Percentiles rank a stretch among this genome's conserved stretches.
Evolutionary conservation across 1,140 invertebrate genomes (phyloP).

Genomic region (Nephila pilipes): DNA sequence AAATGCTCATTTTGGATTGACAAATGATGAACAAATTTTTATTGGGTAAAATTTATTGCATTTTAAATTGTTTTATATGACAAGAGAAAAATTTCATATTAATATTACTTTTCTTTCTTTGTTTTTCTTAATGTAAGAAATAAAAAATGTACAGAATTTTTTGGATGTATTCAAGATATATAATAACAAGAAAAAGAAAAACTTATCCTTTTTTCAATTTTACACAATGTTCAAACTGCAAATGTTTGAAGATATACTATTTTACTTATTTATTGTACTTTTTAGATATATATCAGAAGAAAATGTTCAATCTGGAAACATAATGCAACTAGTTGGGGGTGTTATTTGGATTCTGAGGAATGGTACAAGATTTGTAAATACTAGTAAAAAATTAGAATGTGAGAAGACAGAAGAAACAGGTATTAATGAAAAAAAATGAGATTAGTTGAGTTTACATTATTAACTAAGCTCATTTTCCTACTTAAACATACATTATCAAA

Average conservation of each 20-base stretch:
- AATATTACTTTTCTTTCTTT: too few relatives aligned
- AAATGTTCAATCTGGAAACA: conserved; percentile 79
- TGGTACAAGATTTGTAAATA: conserved; percentile 80
- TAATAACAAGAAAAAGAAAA: too few relatives aligned
- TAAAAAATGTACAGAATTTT: too few relatives aligned
- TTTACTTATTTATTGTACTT: conserved; percentile 1
- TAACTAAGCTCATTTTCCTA: too few relatives aligned
- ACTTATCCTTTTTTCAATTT: too few relatives aligned
- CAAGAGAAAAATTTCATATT: too few relatives aligned
- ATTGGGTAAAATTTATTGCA: conserved; percentile 79
- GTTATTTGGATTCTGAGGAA: conserved; percentile 81
- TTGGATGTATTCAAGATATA: too few relatives aligned
- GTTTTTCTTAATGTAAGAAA: too few relatives aligned
- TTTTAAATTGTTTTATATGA: conserved; percentile 11
- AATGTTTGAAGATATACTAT: too few relatives aligned
- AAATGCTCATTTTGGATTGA: conserved; percentile 82
- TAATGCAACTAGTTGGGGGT: conserved; percentile 81
- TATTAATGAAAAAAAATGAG: neutral
- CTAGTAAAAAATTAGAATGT: conserved; percentile 81
- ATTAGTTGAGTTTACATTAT: too few relatives aligned
- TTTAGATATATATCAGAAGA: conserved; percentile 81
- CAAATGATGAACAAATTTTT: conserved; percentile 80
- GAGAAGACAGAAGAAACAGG: conserved; percentile 81
- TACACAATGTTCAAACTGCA: too few relatives aligned
- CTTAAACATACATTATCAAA: too few relatives aligned